These are phyloP conservation scores for Ophion costatus DNA, from an alignment of 2,888 invertebrate species.

Conservation along the genomic window DNA sequence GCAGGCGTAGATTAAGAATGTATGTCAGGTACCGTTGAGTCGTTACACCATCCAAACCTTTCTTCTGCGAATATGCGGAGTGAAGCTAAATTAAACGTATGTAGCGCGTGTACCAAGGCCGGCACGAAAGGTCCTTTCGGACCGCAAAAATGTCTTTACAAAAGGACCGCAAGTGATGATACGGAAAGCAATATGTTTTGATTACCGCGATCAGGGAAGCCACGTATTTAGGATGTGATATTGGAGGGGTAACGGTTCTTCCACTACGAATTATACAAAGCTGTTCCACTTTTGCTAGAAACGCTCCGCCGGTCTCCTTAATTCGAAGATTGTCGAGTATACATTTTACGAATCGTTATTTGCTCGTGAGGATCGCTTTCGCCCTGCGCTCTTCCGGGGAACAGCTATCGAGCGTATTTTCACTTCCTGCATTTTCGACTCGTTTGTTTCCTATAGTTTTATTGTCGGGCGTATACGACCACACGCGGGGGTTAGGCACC, in stretches of 20 bases:
- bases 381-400: constrained; percentile 32
- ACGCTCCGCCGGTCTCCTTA: constrained; percentile 63
- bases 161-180: neutral
- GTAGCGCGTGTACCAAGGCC: neutral
- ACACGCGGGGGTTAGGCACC: neutral
- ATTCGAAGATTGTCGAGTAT: constrained; percentile 49
- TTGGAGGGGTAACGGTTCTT: neutral
- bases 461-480: neutral
- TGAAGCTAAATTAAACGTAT: neutral
- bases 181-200: neutral
- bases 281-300: constrained; percentile 2
- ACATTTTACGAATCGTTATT: constrained; percentile 43
- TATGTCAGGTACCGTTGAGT: neutral
- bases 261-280: constrained; percentile 23
- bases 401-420: constrained; percentile 11
- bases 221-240: neutral
- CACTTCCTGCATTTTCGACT: constrained; percentile 22
- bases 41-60: neutral
- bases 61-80: neutral
- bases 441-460: constrained; percentile 19
- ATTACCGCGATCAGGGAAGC: neutral
- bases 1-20: neutral
- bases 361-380: constrained; percentile 44
- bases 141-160: neutral
- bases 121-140: neutral